Percentiles rank a stretch among this genome's conserved stretches.
These are phyloP conservation scores for Lasioglossum calceatum DNA, from an alignment of 2,888 invertebrate genomes.

Conservation along the genomic window DNA sequence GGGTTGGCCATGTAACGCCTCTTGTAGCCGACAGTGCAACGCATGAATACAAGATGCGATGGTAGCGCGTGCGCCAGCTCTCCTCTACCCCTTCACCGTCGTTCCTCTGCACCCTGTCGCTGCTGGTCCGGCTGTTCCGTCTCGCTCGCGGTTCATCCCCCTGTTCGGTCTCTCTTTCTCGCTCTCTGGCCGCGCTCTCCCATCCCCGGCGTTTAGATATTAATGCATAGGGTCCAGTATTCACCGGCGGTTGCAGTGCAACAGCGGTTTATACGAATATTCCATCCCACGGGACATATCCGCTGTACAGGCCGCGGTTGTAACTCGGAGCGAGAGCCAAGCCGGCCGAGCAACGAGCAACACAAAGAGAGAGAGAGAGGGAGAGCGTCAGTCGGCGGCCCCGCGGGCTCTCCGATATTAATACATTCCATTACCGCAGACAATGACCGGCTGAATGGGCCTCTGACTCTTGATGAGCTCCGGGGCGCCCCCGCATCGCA, in stretches of 20 bases:
- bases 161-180: background rate
- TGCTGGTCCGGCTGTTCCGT: background rate
- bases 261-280: constrained; percentile 73
- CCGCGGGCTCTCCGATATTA: constrained; percentile 81
- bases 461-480: constrained; percentile 82
- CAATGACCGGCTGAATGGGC: constrained; percentile 83
- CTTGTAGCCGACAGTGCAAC: constrained; percentile 58
- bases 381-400: constrained; percentile 63
- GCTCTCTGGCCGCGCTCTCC: background rate
- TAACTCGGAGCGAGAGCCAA: constrained; percentile 55
- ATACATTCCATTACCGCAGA: constrained; percentile 84
- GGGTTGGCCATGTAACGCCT: constrained; percentile 63
- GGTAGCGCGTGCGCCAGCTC: constrained; percentile 46
- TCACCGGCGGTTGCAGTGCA: constrained; percentile 69
- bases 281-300: constrained; percentile 72
- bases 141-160: constrained; percentile 20
- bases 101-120: constrained; percentile 1
- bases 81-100: background rate
- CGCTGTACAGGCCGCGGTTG: constrained; percentile 66
- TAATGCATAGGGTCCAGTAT: constrained; percentile 68
- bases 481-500: constrained; percentile 71
- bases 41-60: constrained; percentile 69
- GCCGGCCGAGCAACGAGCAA: constrained; percentile 31
- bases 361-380: constrained; percentile 11
- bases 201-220: constrained; percentile 67